A percentile compares a stretch with the other conserved stretches of the same genome.
Evolutionary conservation across 2,113 vertebrate species (phyloP).

Genomic region (Corythoichthys intestinalis): DNA sequence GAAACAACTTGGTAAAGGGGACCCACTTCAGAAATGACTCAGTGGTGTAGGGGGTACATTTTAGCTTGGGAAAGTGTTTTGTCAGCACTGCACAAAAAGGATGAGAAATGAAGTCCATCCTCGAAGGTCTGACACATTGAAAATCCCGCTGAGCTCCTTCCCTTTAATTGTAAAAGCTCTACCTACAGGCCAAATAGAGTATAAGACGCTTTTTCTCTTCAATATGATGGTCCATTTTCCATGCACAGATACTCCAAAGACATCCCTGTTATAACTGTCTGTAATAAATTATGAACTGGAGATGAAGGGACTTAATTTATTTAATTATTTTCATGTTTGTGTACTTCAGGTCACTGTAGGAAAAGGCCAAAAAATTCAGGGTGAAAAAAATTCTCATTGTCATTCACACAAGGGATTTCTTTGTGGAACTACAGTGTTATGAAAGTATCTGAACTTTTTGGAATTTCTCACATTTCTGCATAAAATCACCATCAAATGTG

Average conservation of each 20-base stretch:
- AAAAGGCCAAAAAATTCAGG: no score
- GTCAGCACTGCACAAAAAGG: conserved; percentile 43
- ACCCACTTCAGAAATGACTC: conserved; percentile 45
- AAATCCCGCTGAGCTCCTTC: conserved; percentile 15
- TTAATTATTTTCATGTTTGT: background rate
- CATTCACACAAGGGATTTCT: no score
- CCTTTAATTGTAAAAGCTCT: conserved; percentile 59
- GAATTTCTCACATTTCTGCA: no score
- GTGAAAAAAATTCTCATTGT: no score
- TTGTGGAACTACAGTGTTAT: no score
- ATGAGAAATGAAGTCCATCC: background rate
- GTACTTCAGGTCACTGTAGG: background rate
- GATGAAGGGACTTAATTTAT: background rate
- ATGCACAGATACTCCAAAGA: background rate
- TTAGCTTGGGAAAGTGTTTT: conserved; percentile 58
- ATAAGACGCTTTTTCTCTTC: conserved; percentile 9
- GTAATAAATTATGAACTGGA: background rate
- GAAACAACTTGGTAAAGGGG: conserved; percentile 51
- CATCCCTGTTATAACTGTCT: background rate
- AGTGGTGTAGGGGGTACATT: conserved; percentile 43
- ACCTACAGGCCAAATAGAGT: conserved; percentile 59
- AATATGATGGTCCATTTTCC: background rate
- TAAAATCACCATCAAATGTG: no score
- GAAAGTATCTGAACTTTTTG: no score
- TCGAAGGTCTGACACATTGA: background rate